Conservation (phyloP, 2,797 vertebrate genomes). For the Pachyuromys duprasi region DNA sequence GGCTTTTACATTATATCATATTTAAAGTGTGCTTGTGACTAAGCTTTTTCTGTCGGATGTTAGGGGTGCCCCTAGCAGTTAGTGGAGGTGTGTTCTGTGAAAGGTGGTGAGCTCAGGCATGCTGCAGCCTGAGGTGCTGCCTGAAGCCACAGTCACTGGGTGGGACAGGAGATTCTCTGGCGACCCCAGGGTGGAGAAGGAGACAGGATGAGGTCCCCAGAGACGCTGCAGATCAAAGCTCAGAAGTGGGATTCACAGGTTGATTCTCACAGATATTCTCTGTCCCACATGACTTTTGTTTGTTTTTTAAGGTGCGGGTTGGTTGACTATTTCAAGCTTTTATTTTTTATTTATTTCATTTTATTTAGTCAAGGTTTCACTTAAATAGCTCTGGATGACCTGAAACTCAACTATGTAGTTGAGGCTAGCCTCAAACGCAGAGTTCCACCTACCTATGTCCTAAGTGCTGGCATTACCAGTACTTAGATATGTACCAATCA, state of each 20-base stretch:
- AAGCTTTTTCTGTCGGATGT: not conserved
- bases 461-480: not conserved
- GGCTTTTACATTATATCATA: not conserved
- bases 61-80: not conserved
- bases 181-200: not conserved
- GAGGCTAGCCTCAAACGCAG: not conserved
- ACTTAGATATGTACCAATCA: not conserved
- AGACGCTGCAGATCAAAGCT: no score
- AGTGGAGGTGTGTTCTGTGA: not conserved
- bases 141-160: not conserved
- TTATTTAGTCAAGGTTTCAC: not conserved
- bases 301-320: not conserved
- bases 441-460: not conserved
- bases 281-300: not conserved
- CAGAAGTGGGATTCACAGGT: not conserved
- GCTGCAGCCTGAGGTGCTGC: not conserved
- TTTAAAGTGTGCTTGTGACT: not conserved
- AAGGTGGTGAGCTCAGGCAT: not conserved
- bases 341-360: not conserved
- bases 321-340: not conserved
- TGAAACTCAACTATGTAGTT: not conserved
- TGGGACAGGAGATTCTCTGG: not conserved
- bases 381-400: not conserved
- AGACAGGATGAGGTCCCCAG: accelerated
- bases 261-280: not conserved